These are phyloP conservation scores for Takifugu bimaculatus DNA, from an alignment of 2,113 vertebrate genomes.

Conservation along the genomic window DNA sequence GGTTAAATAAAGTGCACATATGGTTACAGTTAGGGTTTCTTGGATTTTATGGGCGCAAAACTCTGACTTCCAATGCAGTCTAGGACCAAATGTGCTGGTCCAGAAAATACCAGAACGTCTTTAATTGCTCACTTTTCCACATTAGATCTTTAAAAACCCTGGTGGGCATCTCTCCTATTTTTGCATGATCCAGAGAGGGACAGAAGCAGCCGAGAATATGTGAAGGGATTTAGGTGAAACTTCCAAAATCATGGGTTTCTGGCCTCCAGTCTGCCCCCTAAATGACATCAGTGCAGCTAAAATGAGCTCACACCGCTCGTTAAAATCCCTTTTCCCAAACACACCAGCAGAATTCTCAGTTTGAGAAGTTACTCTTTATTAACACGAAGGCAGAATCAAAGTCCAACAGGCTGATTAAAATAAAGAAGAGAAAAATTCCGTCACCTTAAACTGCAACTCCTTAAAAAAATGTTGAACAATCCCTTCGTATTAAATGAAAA, in stretches of 20 bases:
- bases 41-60: slow-evolving; percentile 31
- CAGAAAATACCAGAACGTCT: slow-evolving; percentile 8
- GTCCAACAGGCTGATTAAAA: not conserved
- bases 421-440: not conserved
- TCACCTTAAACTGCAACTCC: not conserved
- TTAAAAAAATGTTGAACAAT: slow-evolving; percentile 1
- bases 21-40: slow-evolving; percentile 31
- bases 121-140: slow-evolving; percentile 9
- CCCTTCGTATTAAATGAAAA: not conserved
- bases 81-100: slow-evolving; percentile 1
- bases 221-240: slow-evolving; percentile 19
- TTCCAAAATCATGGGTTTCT: no score
- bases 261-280: slow-evolving; percentile 1
- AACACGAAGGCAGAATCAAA: not conserved
- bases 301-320: no score
- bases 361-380: slow-evolving; percentile 34
- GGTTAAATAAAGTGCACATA: slow-evolving; percentile 37
- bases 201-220: not conserved
- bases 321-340: no score
- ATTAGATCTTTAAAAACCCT: not conserved
- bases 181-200: no score
- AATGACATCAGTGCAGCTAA: slow-evolving; percentile 40
- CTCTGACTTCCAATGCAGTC: not conserved
- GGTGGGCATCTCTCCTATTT: not conserved
- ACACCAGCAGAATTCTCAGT: not conserved